Percentiles rank a stretch among this genome's conserved stretches.
phyloP scores from a whole-genome alignment of 1,140 invertebrate genomes.

The Drosophila setifemur region DNA sequence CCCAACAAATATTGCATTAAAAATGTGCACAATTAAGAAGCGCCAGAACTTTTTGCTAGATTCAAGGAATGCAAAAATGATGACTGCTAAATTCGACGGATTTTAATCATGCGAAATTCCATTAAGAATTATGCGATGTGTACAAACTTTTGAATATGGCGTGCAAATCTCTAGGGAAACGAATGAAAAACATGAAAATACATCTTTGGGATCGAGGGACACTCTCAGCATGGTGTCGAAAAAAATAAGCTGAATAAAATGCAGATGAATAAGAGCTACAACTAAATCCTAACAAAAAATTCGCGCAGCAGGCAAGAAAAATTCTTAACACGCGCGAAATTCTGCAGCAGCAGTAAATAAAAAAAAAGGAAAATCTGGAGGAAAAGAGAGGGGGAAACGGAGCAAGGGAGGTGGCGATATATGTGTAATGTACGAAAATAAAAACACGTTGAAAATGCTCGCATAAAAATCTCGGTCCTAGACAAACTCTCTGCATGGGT shows the following conservation, averaged over 20 bases:
- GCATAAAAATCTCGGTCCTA: slow-evolving; percentile 60
- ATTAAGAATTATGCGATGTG: slow-evolving; percentile 21
- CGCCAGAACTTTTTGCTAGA: too few species aligned
- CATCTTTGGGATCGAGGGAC: slow-evolving; percentile 14
- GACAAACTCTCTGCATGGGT: slow-evolving; percentile 33
- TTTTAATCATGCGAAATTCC: slow-evolving; percentile 39
- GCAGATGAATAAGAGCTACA: slow-evolving; percentile 25
- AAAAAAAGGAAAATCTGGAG: neutral
- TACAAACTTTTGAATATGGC: neutral
- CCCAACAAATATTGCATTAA: too few species aligned
- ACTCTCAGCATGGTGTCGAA: slow-evolving; percentile 12
- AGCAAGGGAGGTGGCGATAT: slow-evolving; percentile 6
- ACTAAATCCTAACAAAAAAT: slow-evolving; percentile 60
- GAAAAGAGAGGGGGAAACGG: neutral
- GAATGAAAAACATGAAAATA: slow-evolving; percentile 1
- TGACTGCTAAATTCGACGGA: too few species aligned
- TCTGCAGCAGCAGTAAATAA: slow-evolving; percentile 37
- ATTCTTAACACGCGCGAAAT: slow-evolving; percentile 44
- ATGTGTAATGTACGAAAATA: slow-evolving; percentile 26
- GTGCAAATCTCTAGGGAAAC: slow-evolving; percentile 18
- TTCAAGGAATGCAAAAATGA: slow-evolving; percentile 1
- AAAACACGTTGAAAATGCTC: slow-evolving; percentile 38
- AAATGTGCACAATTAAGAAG: too few species aligned
- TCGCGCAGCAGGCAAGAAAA: slow-evolving; percentile 52
- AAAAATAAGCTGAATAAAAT: slow-evolving; percentile 1